phyloP scores from a whole-genome alignment of 2,113 vertebrate species.

The Callaeas wilsoni region DNA sequence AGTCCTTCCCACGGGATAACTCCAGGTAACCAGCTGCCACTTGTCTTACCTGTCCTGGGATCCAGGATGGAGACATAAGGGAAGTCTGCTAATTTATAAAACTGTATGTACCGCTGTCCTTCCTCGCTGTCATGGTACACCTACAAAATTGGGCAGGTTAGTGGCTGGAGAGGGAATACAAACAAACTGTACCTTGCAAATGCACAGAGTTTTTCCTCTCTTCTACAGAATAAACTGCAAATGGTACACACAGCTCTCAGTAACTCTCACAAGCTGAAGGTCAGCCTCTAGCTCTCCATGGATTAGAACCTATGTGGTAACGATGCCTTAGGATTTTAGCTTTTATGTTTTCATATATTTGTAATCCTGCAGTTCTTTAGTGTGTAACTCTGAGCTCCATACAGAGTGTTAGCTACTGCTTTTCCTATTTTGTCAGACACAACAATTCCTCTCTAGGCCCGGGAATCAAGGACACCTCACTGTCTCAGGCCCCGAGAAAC shows the following conservation, averaged over 20 bases:
- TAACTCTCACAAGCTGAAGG: neutral
- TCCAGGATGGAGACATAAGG: conserved; percentile 98
- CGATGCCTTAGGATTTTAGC: no score
- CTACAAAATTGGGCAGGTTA: conserved; percentile 65
- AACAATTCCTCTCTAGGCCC: no score
- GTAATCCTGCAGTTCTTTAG: no score
- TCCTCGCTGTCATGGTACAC: conserved; percentile 99
- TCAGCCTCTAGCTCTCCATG: rapidly evolving
- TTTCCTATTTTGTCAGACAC: no score
- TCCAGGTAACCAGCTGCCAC: neutral
- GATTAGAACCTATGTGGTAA: rapidly evolving
- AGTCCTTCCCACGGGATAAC: neutral
- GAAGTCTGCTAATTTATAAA: conserved; percentile 97
- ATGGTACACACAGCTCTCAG: neutral
- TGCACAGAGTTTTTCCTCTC: rapidly evolving
- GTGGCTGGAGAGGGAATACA: neutral
- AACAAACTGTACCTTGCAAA: neutral
- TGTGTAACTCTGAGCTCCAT: no score
- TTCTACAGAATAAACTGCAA: neutral
- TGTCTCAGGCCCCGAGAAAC: no score
- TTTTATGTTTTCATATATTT: no score
- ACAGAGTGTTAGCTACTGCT: no score
- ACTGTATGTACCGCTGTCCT: conserved; percentile 97
- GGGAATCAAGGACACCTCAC: no score
- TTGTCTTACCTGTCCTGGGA: conserved; percentile 87